Evolutionary conservation across 1,140 invertebrate species (phyloP), one percentile per base, ranked within the genome.

Genomic region (Physella acuta): DNA sequence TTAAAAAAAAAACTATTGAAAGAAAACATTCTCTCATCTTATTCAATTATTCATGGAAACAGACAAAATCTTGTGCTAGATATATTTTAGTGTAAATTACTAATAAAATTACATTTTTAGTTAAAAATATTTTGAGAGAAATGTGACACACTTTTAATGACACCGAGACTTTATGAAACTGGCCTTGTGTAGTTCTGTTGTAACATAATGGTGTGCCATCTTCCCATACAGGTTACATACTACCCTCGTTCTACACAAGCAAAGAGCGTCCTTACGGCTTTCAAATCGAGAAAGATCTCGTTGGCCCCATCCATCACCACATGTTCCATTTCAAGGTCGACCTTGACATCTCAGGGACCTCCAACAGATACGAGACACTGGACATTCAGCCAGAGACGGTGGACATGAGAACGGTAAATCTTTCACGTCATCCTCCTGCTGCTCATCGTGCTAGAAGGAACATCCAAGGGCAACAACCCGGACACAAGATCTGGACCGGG

Each of bases 301-400:
- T 68, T 31, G 79, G 71, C 30, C 75, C 69, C 36, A 68, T 81
- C n/a, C 79, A 81, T 59, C 72, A 78, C 26, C 80, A 81, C 68
- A 60, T 79, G 31, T 76, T 80, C 52, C 63, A 79, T 68, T 81
- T 77, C 66, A 79, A 80, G 55, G 76, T 73, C 4, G 78, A 79
- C 65, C 30, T 79, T 1, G 79, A 79, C 69, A 70, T 79, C 34
- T 28, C 65, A 30, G 78, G 75, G 4, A 67, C 68, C 4, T 56
- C 34, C 3, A 81, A 81, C 58, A 68, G 72, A 20, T 74, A 77
- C 36, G 77, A 79, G 67, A 74, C 75, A 11, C 67, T 79, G 26
- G 75, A 76, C 49, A 77, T 82, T 37, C 44, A n/a, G 2, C 30
- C 71, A 1, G 70, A 74, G 28, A 39, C 64, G 11, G 71, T 72